These are phyloP conservation scores for Babyrousa celebensis DNA, from an alignment of 2,797 vertebrate species.

Conservation along the genomic window DNA sequence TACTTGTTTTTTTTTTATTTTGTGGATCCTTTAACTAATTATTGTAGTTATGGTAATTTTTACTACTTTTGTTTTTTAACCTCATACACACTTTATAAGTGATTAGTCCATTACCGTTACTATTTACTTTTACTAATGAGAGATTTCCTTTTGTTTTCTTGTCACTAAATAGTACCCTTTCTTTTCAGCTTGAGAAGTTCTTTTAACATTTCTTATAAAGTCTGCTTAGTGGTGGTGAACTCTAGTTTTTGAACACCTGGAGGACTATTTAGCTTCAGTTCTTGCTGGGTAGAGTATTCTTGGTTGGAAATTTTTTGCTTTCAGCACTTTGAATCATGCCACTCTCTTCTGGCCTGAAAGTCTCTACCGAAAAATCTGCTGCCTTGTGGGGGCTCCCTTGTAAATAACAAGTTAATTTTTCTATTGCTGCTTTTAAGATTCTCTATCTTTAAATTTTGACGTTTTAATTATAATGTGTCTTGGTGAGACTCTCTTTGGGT, in stretches of 20 bases:
- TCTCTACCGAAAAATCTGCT: not conserved
- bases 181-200: not conserved
- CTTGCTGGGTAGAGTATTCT: not conserved
- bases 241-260: not conserved
- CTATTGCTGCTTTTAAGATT: not conserved
- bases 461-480: not conserved
- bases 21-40: not conserved
- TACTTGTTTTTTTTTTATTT: not conserved
- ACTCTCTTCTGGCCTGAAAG: not conserved
- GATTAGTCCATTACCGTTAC: not conserved
- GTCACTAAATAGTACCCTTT: not conserved
- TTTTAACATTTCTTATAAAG: not conserved
- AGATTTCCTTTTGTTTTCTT: not conserved
- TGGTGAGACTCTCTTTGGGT: not conserved
- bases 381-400: not conserved
- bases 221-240: not conserved
- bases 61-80: not conserved
- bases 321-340: not conserved
- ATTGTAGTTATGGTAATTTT: not conserved
- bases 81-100: not conserved
- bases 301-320: not conserved
- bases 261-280: not conserved
- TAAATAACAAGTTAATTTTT: not conserved
- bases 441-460: not conserved
- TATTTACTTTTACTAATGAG: not conserved